A percentile compares a stretch with the other conserved stretches of the same genome.
Evolutionary conservation across 2,797 vertebrate genomes (phyloP).

Genomic region (Poecilia gillii): DNA sequence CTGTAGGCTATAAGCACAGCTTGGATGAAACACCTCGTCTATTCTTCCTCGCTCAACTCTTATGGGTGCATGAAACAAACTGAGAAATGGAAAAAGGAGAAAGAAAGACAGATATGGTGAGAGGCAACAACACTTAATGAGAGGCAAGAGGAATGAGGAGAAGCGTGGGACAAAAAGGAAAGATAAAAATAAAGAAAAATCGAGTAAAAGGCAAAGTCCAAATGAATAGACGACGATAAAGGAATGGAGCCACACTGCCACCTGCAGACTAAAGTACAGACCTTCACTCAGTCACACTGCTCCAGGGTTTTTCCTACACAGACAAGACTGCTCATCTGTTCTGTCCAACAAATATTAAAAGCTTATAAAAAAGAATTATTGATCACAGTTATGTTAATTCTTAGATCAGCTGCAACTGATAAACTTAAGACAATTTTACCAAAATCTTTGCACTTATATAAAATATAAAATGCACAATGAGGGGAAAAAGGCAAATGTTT

Average conservation of each 20-base stretch:
- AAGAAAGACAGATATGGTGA: conserved; percentile 35
- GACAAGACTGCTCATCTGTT: background rate
- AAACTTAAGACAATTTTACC: background rate
- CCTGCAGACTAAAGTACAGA: conserved; percentile 59
- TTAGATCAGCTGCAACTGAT: background rate
- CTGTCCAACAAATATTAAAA: background rate
- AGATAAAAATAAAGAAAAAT: conserved; percentile 22
- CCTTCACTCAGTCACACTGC: conserved; percentile 13
- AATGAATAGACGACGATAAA: conserved; percentile 11
- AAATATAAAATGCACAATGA: background rate
- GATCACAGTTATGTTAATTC: background rate
- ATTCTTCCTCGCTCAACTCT: conserved; percentile 30
- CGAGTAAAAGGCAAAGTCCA: conserved; percentile 24
- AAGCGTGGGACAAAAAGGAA: conserved; percentile 23
- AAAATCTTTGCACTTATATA: background rate
- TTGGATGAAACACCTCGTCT: conserved; percentile 16
- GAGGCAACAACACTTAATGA: conserved; percentile 30
- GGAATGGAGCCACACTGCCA: conserved; percentile 71
- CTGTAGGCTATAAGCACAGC: conserved; percentile 26
- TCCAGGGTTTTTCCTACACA: conserved; percentile 1
- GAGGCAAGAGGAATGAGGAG: conserved; percentile 35
- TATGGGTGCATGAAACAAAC: conserved; percentile 34
- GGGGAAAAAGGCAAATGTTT: background rate
- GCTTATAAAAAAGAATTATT: background rate
- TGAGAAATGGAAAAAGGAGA: conserved; percentile 18